Conservation (phyloP, 1,140 invertebrate genomes). For the Zaprionus inermis region DNA sequence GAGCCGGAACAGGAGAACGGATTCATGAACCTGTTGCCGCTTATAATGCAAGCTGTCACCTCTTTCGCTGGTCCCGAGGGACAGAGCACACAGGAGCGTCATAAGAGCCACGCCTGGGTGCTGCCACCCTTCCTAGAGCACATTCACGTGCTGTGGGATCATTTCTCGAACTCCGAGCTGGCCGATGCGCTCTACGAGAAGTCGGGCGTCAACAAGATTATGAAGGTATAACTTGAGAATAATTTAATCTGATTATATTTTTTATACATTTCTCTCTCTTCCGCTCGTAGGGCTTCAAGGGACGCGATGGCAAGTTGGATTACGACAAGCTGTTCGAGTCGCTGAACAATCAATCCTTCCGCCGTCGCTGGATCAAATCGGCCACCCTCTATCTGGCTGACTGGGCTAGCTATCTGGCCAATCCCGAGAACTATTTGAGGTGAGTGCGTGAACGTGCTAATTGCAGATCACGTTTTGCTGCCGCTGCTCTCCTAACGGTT, state of each 20-base stretch:
- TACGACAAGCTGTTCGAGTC: constrained; percentile 90
- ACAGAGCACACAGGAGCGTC: constrained; percentile 86
- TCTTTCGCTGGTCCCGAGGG: constrained; percentile 85
- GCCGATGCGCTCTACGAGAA: constrained; percentile 90
- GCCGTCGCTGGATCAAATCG: constrained; percentile 90
- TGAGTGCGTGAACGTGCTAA: constrained; percentile 82
- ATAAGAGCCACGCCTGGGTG: constrained; percentile 89
- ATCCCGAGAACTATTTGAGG: constrained; percentile 90
- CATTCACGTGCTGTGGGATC: constrained; percentile 90
- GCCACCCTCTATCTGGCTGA: constrained; percentile 90
- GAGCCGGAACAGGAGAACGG: constrained; percentile 84
- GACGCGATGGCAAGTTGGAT: constrained; percentile 88
- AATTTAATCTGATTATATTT: not conserved
- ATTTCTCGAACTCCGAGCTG: constrained; percentile 91
- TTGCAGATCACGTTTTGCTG: constrained; percentile 61
- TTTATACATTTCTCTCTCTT: not conserved
- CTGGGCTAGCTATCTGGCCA: constrained; percentile 89
- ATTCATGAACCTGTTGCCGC: constrained; percentile 87
- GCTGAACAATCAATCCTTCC: constrained; percentile 90
- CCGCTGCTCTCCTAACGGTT: constrained; percentile 50
- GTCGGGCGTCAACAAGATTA: constrained; percentile 88
- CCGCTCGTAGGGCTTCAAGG: constrained; percentile 85
- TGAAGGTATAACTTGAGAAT: constrained; percentile 84
- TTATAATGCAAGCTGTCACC: constrained; percentile 87
- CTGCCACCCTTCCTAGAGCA: constrained; percentile 91